Evolutionary conservation across 2,113 vertebrate genomes (phyloP), one percentile per base, ranked within the genome.

Genomic region (Eidolon helvum): DNA sequence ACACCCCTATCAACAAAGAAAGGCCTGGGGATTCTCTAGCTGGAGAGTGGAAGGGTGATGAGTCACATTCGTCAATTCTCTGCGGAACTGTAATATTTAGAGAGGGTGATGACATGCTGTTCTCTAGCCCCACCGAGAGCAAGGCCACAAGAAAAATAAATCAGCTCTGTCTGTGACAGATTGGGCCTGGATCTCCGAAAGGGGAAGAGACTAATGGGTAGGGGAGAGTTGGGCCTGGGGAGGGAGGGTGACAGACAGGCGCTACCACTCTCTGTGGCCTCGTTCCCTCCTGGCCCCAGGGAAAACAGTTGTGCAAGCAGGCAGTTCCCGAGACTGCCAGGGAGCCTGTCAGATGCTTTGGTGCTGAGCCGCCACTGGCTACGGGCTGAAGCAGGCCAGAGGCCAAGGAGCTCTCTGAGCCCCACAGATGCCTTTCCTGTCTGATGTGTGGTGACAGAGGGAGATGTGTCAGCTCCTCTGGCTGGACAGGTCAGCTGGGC

Each of bases 401-500:
- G 61, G 75, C 92, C 89, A 68, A 4, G 40, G 24, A 19, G 28
- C 33, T 43, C 21, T 10, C 2, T 14, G 40, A 53, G 14, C n/a
- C 9, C 10, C 12, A 0, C 15, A 82, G 68, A 57, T 43, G 69
- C 53, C n/a, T 48, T n/a, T 90, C 69, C 50, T 1, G 2, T 69
- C 50, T 99, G 99, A 98, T 99, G 98, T 40, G 98, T 99, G 93
- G 99, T 99, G 98, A 99, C 99, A 99, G 99, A 96, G 99, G 98
- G 99, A 99, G 98, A 99, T 99, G 99, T 99, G 99, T 84, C 99
- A 99, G 96, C 99, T 99, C 90, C 99, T 99, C 97, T 99, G 99
- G 99, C 99, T 98, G 99, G 99, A 99, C 95, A 63, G 59, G 63
- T 57, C 79, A 63, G 35, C 40, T 1, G 61, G 38, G 86, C 10